Base-by-base conservation (phyloP, 2,113 vertebrate species). In the Leuciscus idus region DNA sequence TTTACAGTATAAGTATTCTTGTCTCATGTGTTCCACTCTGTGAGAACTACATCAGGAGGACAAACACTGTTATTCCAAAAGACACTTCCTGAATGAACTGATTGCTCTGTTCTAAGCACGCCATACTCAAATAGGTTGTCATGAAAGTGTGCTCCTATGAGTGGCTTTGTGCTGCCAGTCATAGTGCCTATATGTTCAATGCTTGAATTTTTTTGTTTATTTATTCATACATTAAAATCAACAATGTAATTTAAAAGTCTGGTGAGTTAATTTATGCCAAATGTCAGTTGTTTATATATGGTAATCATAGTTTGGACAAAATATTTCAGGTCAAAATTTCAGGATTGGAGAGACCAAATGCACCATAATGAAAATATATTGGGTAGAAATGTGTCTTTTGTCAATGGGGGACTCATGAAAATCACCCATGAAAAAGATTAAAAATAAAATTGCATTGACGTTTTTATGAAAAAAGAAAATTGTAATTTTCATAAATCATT, bases 201-300 rank as follows among this genome's bases (percentile, higher is more conserved):
- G 43, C 50, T 77, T 88, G 36, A 66, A n/a, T 68, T 52, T 52
- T 77, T 26, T 76, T 83, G 55, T 89, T 85, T 76, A 80, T 90
- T 88, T 85, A 86, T 87, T 90, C 84, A 88, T 88, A 33, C 86
- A 93, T 91, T 94, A 93, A 93, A 94, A 81, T 61, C 59, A 46
- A 61, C 50, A 64, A 62, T 43, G 30, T 46, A 13, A 52, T 87
- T 23, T 6, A 75, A 68, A 17, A 17, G 9, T 30, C 61, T 28
- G 12, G 50, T 75, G 26, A 46, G 36, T 36, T n/a, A 6, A 15
- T 33, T n/a, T 26, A 17, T 81, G 4, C 6, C 39, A 4, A 28
- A 21, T 30, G 2, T 57, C 19, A 1, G 55, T 57, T 23, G 19
- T 8, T 52, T 26, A 9, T 43, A 36, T 21, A 28, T 59, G 28